These are phyloP conservation scores for Dipodomys merriami DNA, from an alignment of 2,113 vertebrate genomes.

Conservation along the genomic window DNA sequence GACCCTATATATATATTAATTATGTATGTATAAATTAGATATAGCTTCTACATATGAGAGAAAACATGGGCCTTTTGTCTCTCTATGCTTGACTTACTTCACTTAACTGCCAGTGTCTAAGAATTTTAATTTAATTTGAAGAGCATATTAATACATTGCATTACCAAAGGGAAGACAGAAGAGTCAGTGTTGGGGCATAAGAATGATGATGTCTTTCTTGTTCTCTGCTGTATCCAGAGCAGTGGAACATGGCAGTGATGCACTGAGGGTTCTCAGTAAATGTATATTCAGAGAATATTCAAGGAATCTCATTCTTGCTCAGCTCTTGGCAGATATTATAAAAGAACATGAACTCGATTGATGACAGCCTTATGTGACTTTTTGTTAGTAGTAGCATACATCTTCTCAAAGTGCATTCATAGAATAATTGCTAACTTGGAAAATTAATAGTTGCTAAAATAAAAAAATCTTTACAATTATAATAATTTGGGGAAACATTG, in stretches of 20 bases:
- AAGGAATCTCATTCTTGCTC: background rate
- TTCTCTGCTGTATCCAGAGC: background rate
- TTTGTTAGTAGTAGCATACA: background rate
- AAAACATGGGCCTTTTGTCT: too few relatives aligned
- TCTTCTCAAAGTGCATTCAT: background rate
- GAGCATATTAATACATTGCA: background rate
- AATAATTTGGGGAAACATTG: background rate
- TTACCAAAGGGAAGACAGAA: background rate
- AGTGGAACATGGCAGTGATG: background rate
- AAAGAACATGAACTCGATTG: background rate
- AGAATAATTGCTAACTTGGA: background rate
- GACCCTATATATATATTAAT: too few relatives aligned
- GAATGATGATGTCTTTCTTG: background rate
- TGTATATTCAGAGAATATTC: background rate
- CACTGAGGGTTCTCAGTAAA: background rate
- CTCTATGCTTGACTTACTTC: too few relatives aligned
- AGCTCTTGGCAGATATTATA: background rate
- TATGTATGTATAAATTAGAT: too few relatives aligned
- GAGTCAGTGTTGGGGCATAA: background rate
- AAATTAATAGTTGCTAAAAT: slow-evolving; percentile 20
- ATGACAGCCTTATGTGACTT: background rate
- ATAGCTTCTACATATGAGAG: too few relatives aligned
- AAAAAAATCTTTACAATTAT: background rate
- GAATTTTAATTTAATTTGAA: background rate
- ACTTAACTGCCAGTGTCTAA: background rate